phyloP scores from a whole-genome alignment of 1,140 invertebrate genomes.

The Anastatus disparis region DNA sequence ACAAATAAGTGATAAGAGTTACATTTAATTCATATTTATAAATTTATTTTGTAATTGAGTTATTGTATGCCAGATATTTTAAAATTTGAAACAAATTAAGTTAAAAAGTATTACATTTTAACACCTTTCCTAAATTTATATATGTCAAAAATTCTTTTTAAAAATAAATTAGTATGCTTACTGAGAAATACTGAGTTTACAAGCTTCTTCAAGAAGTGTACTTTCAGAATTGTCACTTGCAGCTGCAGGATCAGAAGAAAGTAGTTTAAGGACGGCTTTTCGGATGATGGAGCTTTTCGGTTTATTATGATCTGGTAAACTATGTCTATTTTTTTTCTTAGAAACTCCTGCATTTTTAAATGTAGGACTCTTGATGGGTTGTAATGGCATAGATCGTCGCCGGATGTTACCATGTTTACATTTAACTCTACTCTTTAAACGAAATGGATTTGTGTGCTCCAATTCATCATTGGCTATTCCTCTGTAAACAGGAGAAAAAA shows the following conservation, averaged over 20 bases:
- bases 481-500: conserved; percentile 46
- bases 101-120: too few species aligned
- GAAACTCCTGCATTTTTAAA: conserved; percentile 61
- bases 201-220: conserved; percentile 53
- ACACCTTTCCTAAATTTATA: too few species aligned
- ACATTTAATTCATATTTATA: too few species aligned
- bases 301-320: conserved; percentile 46
- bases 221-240: conserved; percentile 51
- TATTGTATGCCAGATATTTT: too few species aligned
- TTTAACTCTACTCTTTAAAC: conserved; percentile 44
- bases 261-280: conserved; percentile 61
- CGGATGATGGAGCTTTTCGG: conserved; percentile 57
- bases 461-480: conserved; percentile 47
- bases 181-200: conserved; percentile 54
- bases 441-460: conserved; percentile 55
- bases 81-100: too few species aligned
- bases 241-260: conserved; percentile 38
- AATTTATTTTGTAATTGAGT: too few species aligned
- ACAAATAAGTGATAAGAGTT: too few species aligned
- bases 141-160: too few species aligned
- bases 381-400: conserved; percentile 52
- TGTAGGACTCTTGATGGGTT: conserved; percentile 45
- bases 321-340: conserved; percentile 55
- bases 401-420: conserved; percentile 50
- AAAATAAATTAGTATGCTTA: conserved; percentile 45